Percentiles rank a stretch among this genome's conserved stretches.
Evolutionary conservation across 2,888 invertebrate genomes (phyloP).

Genomic region (Kryphioiulus occultus): DNA sequence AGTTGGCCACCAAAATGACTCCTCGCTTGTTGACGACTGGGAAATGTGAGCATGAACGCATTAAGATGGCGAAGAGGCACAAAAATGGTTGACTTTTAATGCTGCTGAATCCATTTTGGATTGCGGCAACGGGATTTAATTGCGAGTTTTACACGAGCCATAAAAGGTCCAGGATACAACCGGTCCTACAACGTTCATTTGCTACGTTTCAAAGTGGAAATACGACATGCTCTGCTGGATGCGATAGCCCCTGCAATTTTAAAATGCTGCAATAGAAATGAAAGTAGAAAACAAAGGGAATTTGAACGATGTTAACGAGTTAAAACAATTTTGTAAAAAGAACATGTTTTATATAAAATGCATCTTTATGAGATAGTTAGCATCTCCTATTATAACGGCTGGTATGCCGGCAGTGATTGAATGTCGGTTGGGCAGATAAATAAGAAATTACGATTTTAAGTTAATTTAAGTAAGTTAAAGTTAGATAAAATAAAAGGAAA

Average conservation of each 20-base stretch:
- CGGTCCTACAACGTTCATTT: background rate
- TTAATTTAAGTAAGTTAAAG: too few species aligned
- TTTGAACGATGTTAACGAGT: background rate
- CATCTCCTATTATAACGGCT: too few species aligned
- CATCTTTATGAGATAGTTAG: too few species aligned
- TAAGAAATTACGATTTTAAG: too few species aligned
- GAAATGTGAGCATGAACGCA: background rate
- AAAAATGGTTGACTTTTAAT: background rate
- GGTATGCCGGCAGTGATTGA: too few species aligned
- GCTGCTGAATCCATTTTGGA: background rate
- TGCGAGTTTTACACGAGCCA: background rate
- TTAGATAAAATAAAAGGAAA: too few species aligned
- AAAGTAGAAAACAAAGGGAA: background rate
- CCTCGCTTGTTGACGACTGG: background rate
- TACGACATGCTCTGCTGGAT: background rate
- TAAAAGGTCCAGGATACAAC: background rate
- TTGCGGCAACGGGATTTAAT: background rate
- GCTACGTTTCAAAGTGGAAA: background rate
- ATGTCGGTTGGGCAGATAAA: too few species aligned
- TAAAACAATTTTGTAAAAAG: too few species aligned
- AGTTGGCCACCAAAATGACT: slow-evolving; percentile 4
- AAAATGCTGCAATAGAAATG: background rate
- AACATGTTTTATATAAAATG: too few species aligned
- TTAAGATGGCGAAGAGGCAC: background rate
- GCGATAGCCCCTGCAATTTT: background rate